A percentile compares a stretch with the other conserved stretches of the same genome.
These are phyloP conservation scores for Tychaedon coryphoeus DNA, from an alignment of 2,113 vertebrate genomes.

Conservation along the genomic window DNA sequence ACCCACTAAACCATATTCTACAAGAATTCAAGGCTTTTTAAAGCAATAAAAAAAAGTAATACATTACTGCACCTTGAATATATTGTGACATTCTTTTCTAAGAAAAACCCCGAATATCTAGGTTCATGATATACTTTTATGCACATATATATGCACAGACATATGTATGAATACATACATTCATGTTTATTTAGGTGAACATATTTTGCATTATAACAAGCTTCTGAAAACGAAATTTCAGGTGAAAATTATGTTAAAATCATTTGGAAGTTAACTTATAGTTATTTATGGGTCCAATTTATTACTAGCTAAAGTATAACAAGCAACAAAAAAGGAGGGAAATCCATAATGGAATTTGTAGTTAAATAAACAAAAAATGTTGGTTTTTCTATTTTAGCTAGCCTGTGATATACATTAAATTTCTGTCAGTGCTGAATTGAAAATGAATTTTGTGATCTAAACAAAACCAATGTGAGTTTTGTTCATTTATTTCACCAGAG, in stretches of 20 bases:
- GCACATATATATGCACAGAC: background rate
- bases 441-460: background rate
- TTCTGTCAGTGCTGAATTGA: background rate
- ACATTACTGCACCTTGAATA: slow-evolving; percentile 67
- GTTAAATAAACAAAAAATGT: background rate
- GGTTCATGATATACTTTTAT: background rate
- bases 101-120: slow-evolving; percentile 10
- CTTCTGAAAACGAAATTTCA: background rate
- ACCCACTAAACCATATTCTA: slow-evolving; percentile 82
- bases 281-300: background rate
- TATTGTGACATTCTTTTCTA: slow-evolving; percentile 55
- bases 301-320: background rate
- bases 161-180: background rate
- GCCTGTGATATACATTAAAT: background rate
- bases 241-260: background rate
- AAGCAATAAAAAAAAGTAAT: slow-evolving; percentile 82
- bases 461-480: background rate
- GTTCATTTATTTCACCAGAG: background rate
- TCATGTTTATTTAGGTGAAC: background rate
- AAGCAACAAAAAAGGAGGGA: background rate
- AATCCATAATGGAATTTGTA: background rate
- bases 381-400: background rate
- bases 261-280: background rate
- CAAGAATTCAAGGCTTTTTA: slow-evolving; percentile 88
- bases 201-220: background rate